A percentile compares a stretch with the other conserved stretches of the same genome.
Conservation (phyloP, 2,113 vertebrate genomes). For the Ovis canadensis region DNA sequence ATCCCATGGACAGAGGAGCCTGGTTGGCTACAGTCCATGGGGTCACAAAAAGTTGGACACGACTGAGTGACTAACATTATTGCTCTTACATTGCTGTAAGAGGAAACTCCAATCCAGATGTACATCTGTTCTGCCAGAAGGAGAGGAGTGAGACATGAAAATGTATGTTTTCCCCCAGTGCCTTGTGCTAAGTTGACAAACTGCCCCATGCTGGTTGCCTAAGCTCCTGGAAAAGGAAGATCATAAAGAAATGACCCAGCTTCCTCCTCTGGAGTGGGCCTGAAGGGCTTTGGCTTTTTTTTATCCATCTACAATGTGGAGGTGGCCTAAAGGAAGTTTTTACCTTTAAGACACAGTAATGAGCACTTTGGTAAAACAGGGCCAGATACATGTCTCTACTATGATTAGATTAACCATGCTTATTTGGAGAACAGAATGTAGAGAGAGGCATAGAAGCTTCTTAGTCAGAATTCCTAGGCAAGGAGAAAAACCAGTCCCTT, state of each 20-base stretch:
- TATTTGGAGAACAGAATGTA: neutral
- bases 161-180: neutral
- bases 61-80: neutral
- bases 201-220: neutral
- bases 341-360: neutral
- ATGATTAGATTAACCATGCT: neutral
- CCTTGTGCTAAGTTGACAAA: neutral
- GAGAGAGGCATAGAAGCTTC: neutral
- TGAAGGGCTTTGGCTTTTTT: neutral
- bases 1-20: neutral
- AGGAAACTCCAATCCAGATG: neutral
- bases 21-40: neutral
- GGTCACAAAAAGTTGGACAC: neutral
- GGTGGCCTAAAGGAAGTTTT: neutral
- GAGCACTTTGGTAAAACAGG: neutral
- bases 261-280: neutral
- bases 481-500: neutral
- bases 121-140: neutral
- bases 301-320: neutral
- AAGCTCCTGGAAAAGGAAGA: neutral
- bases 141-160: neutral
- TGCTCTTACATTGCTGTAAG: neutral
- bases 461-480: neutral
- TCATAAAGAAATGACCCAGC: neutral
- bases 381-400: neutral